Evolutionary conservation across 2,797 vertebrate genomes (phyloP).

Genomic region (Enteromius treurensis): DNA sequence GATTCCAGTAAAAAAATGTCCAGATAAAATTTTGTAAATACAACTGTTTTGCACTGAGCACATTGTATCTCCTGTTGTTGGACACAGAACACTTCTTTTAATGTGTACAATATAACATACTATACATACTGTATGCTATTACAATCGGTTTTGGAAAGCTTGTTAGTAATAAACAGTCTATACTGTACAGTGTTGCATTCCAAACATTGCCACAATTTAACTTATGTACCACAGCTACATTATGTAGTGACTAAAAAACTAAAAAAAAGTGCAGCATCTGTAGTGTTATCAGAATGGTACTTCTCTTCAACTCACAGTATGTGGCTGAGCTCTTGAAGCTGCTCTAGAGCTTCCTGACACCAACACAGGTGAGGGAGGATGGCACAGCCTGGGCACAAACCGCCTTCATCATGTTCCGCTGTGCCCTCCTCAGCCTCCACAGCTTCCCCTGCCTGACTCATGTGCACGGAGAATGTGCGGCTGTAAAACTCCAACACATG

Average conservation of each 20-base stretch:
- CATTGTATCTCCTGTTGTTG: neutral
- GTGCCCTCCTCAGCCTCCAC: constrained; percentile 63
- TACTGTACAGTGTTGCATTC: neutral
- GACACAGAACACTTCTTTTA: neutral
- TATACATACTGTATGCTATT: neutral
- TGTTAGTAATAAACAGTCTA: neutral
- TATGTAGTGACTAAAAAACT: neutral
- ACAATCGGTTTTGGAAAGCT: neutral
- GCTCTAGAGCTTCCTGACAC: constrained; percentile 87
- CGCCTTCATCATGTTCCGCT: constrained; percentile 47
- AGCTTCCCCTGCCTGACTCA: constrained; percentile 76
- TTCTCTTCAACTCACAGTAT: constrained; percentile 84
- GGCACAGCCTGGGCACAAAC: constrained; percentile 82
- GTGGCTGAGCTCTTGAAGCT: constrained; percentile 87
- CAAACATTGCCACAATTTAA: neutral
- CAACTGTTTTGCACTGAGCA: neutral
- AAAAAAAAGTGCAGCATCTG: neutral
- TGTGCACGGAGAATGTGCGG: constrained; percentile 90
- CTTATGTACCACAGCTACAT: neutral
- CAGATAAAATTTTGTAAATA: neutral
- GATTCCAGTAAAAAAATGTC: neutral
- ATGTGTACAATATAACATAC: neutral
- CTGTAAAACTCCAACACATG: constrained; percentile 90
- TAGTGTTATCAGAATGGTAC: neutral
- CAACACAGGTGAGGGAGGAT: constrained; percentile 80